A percentile compares a stretch with the other conserved stretches of the same genome.
phyloP scores from a whole-genome alignment of 1,140 invertebrate species.

The Drosophila orosa region DNA sequence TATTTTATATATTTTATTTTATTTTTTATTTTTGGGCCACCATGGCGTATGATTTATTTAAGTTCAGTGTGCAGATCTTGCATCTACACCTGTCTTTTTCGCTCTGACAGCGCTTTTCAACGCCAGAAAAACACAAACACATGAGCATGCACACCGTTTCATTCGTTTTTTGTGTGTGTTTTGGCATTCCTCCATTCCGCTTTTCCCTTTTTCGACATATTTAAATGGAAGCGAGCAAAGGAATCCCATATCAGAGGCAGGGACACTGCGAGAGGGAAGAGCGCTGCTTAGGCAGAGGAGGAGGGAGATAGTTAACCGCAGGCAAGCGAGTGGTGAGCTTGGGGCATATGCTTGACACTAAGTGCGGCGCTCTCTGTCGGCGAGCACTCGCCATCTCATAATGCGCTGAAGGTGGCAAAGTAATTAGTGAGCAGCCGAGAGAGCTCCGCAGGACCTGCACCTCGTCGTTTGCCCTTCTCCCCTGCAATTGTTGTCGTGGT shows the following conservation, averaged over 20 bases:
- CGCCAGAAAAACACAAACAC: constrained; percentile 31
- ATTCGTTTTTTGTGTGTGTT: constrained; percentile 23
- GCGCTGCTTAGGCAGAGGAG: constrained; percentile 9
- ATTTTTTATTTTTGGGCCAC: not conserved
- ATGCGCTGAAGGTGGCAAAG: constrained; percentile 72
- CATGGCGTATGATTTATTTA: constrained; percentile 29
- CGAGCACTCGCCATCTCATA: constrained; percentile 39
- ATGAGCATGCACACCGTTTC: constrained; percentile 14
- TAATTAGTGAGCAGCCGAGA: constrained; percentile 73
- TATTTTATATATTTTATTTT: too few species aligned
- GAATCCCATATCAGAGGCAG: constrained; percentile 9
- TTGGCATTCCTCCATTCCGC: constrained; percentile 15
- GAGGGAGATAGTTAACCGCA: constrained; percentile 55
- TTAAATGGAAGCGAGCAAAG: constrained; percentile 37
- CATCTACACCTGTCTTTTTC: constrained; percentile 1
- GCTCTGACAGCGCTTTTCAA: constrained; percentile 38
- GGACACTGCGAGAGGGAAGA: not conserved
- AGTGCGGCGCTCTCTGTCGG: constrained; percentile 52
- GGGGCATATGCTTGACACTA: constrained; percentile 70
- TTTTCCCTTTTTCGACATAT: constrained; percentile 32
- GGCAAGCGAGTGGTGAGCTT: constrained; percentile 35
- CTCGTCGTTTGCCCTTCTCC: not conserved
- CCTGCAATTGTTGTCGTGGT: constrained; percentile 42
- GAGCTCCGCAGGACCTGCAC: constrained; percentile 39
- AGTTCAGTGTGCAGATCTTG: constrained; percentile 1